phyloP scores from a whole-genome alignment of 1,140 invertebrate genomes.

The Micrasema longulum region DNA sequence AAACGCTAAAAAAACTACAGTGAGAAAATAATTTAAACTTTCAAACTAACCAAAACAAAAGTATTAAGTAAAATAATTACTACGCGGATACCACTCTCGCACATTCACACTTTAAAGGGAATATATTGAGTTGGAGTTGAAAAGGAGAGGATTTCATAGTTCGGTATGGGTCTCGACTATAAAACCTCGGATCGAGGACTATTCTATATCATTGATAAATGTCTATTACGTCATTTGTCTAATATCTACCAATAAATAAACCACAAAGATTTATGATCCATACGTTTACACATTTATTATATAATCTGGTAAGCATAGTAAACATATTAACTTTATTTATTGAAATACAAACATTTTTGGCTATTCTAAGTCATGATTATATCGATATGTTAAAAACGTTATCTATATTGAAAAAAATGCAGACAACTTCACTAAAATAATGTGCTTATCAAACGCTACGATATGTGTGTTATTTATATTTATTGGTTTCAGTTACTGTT shows the following conservation, averaged over 20 bases:
- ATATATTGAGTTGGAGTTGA: background rate
- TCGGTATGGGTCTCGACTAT: too few relatives aligned
- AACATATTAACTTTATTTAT: background rate
- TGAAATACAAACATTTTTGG: conserved; percentile 15
- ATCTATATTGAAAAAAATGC: background rate
- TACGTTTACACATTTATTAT: conserved; percentile 31
- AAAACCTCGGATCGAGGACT: too few relatives aligned
- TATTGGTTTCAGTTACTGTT: background rate
- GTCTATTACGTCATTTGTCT: conserved; percentile 23
- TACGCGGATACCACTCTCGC: conserved; percentile 49
- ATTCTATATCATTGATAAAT: conserved; percentile 24
- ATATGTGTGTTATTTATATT: background rate
- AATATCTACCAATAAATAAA: conserved; percentile 23
- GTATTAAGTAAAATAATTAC: conserved; percentile 39
- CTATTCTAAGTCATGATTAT: conserved; percentile 16
- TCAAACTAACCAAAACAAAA: background rate
- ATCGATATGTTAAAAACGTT: too few relatives aligned
- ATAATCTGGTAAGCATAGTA: conserved; percentile 31
- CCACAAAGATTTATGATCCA: conserved; percentile 31
- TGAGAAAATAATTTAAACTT: conserved; percentile 41
- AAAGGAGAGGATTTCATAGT: too few relatives aligned
- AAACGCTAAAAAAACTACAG: conserved; percentile 37
- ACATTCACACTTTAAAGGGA: conserved; percentile 26
- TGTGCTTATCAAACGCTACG: background rate
- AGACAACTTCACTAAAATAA: conserved; percentile 2